phyloP scores from a whole-genome alignment of 2,888 invertebrate species.

The Candidula unifasciata region DNA sequence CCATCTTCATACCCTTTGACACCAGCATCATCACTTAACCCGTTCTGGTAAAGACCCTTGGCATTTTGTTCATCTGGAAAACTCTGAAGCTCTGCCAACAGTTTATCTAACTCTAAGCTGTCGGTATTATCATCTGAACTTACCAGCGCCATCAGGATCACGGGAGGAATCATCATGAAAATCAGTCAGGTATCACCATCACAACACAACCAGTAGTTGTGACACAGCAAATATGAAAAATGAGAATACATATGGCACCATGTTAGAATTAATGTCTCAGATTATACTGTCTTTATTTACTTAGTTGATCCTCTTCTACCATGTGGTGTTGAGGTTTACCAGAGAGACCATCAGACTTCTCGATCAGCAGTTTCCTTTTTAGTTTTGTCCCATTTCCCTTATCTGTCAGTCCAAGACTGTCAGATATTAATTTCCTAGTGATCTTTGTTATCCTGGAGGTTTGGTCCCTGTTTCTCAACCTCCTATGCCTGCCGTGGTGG shows the following conservation, averaged over 20 bases:
- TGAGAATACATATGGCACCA: neutral
- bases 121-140: constrained; percentile 48
- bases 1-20: neutral
- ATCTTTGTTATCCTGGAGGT: too few relatives aligned
- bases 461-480: too few relatives aligned
- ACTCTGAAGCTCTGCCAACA: constrained; percentile 32
- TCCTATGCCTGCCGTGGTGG: too few relatives aligned
- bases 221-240: neutral
- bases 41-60: neutral
- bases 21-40: neutral
- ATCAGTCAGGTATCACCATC: neutral
- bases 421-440: too few relatives aligned
- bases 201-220: neutral
- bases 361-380: too few relatives aligned
- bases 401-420: too few relatives aligned
- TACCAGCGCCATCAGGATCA: constrained; percentile 40
- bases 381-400: too few relatives aligned
- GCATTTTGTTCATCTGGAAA: too few relatives aligned
- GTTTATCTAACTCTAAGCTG: constrained; percentile 21
- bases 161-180: neutral
- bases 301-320: too few relatives aligned
- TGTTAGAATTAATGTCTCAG: constrained; percentile 17
- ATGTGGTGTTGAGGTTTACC: too few relatives aligned
- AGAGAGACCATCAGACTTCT: too few relatives aligned
- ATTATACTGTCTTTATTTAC: too few relatives aligned